Percentiles rank a stretch among this genome's conserved stretches.
Evolutionary conservation across 2,113 vertebrate genomes (phyloP).

Genomic region (Bubalus kerabau): DNA sequence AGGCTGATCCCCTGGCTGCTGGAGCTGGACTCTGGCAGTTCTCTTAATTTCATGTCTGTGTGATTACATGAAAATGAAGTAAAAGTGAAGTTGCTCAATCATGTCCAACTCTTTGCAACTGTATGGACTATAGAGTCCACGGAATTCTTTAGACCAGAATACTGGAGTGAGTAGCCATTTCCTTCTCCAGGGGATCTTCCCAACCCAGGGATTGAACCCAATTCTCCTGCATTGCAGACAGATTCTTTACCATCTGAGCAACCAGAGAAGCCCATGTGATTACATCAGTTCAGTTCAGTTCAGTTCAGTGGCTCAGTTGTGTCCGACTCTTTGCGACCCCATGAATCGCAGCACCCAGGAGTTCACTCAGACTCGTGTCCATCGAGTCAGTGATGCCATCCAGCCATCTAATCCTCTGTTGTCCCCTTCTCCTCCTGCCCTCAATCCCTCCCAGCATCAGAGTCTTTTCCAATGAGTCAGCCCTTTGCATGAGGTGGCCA

Average conservation of each 20-base stretch:
- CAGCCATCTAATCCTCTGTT: no score
- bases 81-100: not conserved
- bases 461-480: no score
- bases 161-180: not conserved
- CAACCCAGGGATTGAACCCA: not conserved
- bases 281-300: no score
- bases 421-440: no score
- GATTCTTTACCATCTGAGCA: not conserved
- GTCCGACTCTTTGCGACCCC: no score
- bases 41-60: not conserved
- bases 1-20: no score
- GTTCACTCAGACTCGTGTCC: no score
- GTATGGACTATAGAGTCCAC: not conserved
- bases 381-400: no score
- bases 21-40: not conserved
- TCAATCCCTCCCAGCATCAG: no score
- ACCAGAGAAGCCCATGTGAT: not conserved
- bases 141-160: not conserved
- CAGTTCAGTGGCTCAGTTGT: no score
- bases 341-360: no score
- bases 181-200: not conserved
- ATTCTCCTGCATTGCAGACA: not conserved
- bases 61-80: not conserved
- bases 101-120: accelerated
- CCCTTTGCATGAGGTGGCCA: no score